Percentiles rank a stretch among this genome's conserved stretches.
Evolutionary conservation across 2,113 vertebrate species (phyloP).

Genomic region (Eira barbara): DNA sequence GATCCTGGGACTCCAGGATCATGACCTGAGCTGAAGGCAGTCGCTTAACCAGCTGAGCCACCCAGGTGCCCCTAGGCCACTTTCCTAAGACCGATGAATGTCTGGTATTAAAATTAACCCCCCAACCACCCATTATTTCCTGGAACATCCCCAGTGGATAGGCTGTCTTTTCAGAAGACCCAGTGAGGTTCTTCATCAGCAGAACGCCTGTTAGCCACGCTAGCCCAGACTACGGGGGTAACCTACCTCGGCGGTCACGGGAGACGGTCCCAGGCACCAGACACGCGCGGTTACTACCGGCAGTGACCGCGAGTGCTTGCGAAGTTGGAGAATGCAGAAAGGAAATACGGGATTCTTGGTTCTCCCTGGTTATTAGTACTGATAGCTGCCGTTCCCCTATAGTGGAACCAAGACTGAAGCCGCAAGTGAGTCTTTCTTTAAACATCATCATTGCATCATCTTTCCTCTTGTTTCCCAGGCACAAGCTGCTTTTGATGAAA

Average conservation of each 20-base stretch:
- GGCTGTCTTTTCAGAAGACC: not conserved
- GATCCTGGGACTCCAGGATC: no score
- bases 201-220: not conserved
- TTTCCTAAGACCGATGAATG: not conserved
- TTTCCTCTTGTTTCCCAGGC: constrained; percentile 71
- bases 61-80: not conserved
- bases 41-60: no score
- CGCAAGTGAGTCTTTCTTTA: not conserved
- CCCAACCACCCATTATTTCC: not conserved
- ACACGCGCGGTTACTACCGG: not conserved
- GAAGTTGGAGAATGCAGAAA: not conserved
- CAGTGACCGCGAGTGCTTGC: not conserved
- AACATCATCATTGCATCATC: not conserved
- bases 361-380: not conserved
- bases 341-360: not conserved
- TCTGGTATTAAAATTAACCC: not conserved
- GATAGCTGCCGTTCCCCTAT: not conserved
- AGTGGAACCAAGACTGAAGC: not conserved
- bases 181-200: not conserved
- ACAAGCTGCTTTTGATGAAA: constrained; percentile 80
- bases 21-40: no score
- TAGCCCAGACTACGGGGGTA: not conserved
- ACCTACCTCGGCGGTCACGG: not conserved
- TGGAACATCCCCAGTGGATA: not conserved
- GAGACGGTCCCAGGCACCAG: not conserved